Conservation (phyloP, 2,113 vertebrate species). For the Calidris pygmaea region DNA sequence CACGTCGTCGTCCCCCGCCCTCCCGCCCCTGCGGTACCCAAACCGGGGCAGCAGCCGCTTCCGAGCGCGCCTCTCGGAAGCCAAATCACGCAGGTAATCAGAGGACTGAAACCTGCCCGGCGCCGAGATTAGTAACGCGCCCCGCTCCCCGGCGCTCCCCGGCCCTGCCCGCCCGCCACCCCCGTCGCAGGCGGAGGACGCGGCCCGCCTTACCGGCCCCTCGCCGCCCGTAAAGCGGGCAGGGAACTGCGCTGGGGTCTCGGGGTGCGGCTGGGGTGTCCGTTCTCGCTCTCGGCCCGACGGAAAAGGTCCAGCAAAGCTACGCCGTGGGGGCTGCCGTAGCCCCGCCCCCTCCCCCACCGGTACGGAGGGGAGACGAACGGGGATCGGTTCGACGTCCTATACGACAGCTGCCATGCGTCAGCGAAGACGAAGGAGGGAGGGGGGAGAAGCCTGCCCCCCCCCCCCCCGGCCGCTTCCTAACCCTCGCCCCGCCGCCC, state of each 20-base stretch:
- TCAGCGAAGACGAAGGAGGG: too few species aligned
- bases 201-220: background rate
- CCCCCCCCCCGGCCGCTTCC: too few species aligned
- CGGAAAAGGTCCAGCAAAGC: too few species aligned
- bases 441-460: too few species aligned
- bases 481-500: too few species aligned
- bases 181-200: background rate
- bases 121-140: background rate
- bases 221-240: background rate
- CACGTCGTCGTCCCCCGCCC: background rate
- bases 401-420: too few species aligned
- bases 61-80: conserved; percentile 5
- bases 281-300: too few species aligned
- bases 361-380: too few species aligned
- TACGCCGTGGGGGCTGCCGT: too few species aligned
- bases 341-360: too few species aligned
- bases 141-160: background rate
- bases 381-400: too few species aligned
- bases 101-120: conserved; percentile 47
- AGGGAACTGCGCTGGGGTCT: conserved; percentile 11
- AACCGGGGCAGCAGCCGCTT: conserved; percentile 5
- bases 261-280: too few species aligned
- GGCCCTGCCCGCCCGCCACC: background rate
- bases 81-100: conserved; percentile 63
- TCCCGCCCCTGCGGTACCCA: background rate